phyloP scores from a whole-genome alignment of 1,140 invertebrate genomes.

The Hycleus phaleratus region DNA sequence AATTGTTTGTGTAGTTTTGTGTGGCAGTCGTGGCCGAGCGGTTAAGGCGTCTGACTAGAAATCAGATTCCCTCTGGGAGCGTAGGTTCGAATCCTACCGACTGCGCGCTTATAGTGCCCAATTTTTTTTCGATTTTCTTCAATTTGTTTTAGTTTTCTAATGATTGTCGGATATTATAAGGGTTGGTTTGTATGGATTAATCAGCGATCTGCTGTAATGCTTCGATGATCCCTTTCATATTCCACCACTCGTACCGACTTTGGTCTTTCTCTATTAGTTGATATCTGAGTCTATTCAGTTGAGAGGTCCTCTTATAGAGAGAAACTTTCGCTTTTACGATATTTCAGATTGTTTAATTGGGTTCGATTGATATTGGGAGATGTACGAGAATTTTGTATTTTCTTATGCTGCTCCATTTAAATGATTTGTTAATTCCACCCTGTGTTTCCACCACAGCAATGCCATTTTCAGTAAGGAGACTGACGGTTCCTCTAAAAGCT shows the following conservation, averaged over 20 bases:
- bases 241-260: constrained; percentile 23
- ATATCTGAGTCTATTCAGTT: no score
- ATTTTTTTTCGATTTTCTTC: no score
- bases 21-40: neutral
- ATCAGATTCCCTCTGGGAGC: constrained; percentile 54
- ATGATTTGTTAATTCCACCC: no score
- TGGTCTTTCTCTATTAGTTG: constrained; percentile 20
- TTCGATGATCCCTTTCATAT: constrained; percentile 17
- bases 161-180: constrained; percentile 1
- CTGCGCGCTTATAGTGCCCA: constrained; percentile 46
- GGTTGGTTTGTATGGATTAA: constrained; percentile 21
- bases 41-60: constrained; percentile 9
- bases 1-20: neutral
- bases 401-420: no score
- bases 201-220: constrained; percentile 9
- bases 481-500: neutral
- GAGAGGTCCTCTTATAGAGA: constrained; percentile 11
- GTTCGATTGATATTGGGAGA: no score
- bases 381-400: no score
- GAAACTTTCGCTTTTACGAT: neutral
- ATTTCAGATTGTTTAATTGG: no score
- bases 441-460: neutral
- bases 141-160: no score
- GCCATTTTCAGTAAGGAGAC: constrained; percentile 17
- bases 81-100: constrained; percentile 76